Base-by-base conservation (phyloP, 2,797 vertebrate species). In the Siniperca obscura region DNA sequence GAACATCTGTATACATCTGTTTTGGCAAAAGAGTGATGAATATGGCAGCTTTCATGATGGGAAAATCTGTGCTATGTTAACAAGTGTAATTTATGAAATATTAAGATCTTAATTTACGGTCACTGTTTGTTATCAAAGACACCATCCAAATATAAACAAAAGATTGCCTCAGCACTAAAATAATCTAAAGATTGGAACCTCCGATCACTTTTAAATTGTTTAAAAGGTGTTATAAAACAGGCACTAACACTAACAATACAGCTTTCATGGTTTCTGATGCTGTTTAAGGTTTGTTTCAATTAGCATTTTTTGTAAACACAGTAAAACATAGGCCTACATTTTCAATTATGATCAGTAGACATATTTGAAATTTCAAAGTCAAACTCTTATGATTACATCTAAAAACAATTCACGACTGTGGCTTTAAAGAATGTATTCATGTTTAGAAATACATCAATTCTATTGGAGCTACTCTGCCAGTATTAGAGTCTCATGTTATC, bases 401-500 rank as follows among this genome's bases (percentile, higher is more conserved):
- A 30, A 48, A 14, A 11, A 1, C 36, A 30, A 22, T 21, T 27
- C n/a, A 6, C 9, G 9, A 56, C 4, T 21, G 10, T 27, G 25
- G 14, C 57, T 50, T 36, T 5, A 40, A 40, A 53, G 0, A 36
- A 60, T 59, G 12, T n/a, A 1, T 40, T 40, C 14, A 2, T n/a
- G 48, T 53, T 21, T 57, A 44, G 42, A 61, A 60, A 53, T 60
- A 17, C 17, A 48, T 60, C 8, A 36, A 2, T 3, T 27, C 2
- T 16, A 27, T 3, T 57, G 38, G 10, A 16, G 40, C 13, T 19
- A 52, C 1, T 42, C 25, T 38, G 59, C 16, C 12, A 27, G 1
- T 38, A 55, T 61, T 70, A n/a, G 11, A 22, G 17, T 69, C n/a
- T 65, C 4, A n/a, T 59, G 30, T 68, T 67, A 76, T 34, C 52